These are phyloP conservation scores for Mandrillus leucophaeus DNA, from an alignment of 2,113 vertebrate genomes.

Conservation along the genomic window DNA sequence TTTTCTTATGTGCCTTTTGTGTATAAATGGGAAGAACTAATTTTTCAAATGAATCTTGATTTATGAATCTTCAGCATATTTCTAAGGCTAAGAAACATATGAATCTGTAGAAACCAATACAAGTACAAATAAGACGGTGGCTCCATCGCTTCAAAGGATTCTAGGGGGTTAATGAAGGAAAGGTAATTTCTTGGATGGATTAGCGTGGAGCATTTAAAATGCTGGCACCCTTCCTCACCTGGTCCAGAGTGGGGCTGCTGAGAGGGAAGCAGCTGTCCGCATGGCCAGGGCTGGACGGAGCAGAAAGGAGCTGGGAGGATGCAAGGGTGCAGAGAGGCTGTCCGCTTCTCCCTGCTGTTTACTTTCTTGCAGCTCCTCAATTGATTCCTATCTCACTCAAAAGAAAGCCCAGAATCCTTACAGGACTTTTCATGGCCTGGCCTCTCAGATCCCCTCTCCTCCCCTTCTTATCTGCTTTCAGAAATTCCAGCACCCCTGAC, in stretches of 20 bases:
- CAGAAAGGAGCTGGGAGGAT: rapidly evolving
- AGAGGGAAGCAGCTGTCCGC: too few species aligned
- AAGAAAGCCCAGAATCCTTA: neutral
- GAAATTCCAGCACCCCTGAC: too few species aligned
- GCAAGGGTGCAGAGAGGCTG: rapidly evolving
- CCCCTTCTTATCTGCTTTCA: neutral
- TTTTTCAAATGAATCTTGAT: neutral
- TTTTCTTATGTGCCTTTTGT: neutral
- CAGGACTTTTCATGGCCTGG: neutral
- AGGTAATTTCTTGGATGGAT: neutral
- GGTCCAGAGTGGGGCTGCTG: too few species aligned
- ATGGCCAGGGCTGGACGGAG: neutral
- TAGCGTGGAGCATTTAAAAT: neutral
- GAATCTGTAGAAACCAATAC: neutral
- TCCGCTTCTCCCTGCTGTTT: neutral
- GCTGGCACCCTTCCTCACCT: neutral
- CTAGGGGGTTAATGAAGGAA: too few species aligned
- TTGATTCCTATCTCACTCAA: neutral
- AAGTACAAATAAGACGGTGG: neutral
- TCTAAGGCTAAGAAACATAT: neutral
- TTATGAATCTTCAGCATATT: neutral
- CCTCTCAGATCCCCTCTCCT: neutral
- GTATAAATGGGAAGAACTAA: neutral
- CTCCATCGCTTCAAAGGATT: neutral
- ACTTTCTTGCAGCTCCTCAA: rapidly evolving